Conservation (phyloP, 1,140 invertebrate species). For the Drosophila sucinea region DNA sequence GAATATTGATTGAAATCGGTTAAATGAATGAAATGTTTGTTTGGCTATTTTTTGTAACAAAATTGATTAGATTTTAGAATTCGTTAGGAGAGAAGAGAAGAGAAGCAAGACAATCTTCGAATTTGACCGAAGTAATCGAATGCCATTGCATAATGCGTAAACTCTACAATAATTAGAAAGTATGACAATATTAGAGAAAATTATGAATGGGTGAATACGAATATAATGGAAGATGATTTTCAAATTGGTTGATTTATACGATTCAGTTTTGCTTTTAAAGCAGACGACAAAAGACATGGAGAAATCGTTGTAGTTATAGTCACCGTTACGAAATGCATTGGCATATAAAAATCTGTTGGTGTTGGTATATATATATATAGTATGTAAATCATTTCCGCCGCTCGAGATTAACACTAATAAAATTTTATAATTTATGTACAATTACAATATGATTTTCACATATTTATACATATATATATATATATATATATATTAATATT, state of each 20-base stretch:
- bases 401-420: constrained; percentile 70
- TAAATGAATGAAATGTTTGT: not conserved
- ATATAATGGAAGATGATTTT: not conserved
- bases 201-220: too few species aligned
- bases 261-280: not conserved
- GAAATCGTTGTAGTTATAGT: not conserved
- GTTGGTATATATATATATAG: constrained; percentile 27
- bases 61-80: not conserved
- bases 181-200: too few species aligned
- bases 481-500: constrained; percentile 47
- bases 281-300: not conserved
- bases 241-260: not conserved
- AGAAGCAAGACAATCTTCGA: not conserved
- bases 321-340: constrained; percentile 1
- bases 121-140: not conserved
- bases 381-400: constrained; percentile 33
- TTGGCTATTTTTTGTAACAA: not conserved
- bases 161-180: too few species aligned
- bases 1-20: not conserved
- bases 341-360: constrained; percentile 21
- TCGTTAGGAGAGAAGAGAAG: constrained; percentile 1
- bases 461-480: constrained; percentile 43
- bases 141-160: not conserved
- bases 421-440: constrained; percentile 75
- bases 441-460: constrained; percentile 64